Base-by-base conservation (phyloP, 2,888 invertebrate genomes). In the Amiota mariae region DNA sequence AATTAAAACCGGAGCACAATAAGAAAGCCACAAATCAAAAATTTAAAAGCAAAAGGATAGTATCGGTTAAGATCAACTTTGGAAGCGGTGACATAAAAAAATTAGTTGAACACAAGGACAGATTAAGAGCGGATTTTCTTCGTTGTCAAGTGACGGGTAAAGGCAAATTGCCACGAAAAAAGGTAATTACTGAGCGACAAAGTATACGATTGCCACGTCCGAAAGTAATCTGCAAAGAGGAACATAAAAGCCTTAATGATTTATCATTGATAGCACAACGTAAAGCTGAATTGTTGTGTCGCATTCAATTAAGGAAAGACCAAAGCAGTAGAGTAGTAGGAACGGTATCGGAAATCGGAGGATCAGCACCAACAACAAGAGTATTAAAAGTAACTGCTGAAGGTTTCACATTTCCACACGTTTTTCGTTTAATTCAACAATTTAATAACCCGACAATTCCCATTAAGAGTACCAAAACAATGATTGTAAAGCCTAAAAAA, bases 401-500 rank as follows among this genome's bases (percentile, higher is more conserved):
- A 59, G 20, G 18, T 10, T 8, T 20, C 20, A 59, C 8, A 10
- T 79, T 79, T 76, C 78, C 80, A 20, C 71, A 73, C 54, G 81
- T 87, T 20, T 78, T 82, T 48, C 79, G 82, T 71, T 77, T 87
- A 64, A 85, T 88, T 64, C 74, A 80, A 36, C 82, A 80, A 64
- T 87, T 85, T 63, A 80, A 88, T 70, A 78, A 76, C 11, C 79
- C 78, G 75, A 78, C 79, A 72, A 79, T 78, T 59, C 79, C 10
- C 63, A 46, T 12, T 18, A 48, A 57, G 48, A 75, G 6, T 4
- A 36, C 2, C 36, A 6, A 4, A 36, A 36, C 72, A 68, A 82
- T 82, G 82, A 81, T 82, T 73, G 79, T 81, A 10, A 76, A 75
- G 72, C 24, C 75, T 36, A 70, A 77, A 59, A 46, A 75, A 66